Conservation (phyloP, 1,140 invertebrate genomes). For the Zeugodacus cucurbitae region DNA sequence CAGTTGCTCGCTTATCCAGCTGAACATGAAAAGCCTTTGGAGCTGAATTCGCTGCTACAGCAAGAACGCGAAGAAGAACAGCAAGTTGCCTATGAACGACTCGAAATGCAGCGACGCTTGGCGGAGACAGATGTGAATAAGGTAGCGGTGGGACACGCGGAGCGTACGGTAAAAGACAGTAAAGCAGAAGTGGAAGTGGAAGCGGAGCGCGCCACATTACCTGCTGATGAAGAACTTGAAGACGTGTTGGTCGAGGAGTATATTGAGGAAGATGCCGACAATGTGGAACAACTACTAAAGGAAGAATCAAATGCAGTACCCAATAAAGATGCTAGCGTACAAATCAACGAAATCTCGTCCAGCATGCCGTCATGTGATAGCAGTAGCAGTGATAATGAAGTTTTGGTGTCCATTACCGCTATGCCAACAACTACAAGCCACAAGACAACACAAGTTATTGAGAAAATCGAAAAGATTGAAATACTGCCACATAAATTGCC, state of each 20-base stretch:
- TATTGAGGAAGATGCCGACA: slow-evolving; percentile 40
- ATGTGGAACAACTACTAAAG: neutral
- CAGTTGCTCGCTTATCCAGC: neutral
- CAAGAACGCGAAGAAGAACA: slow-evolving; percentile 61
- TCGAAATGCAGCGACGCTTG: slow-evolving; percentile 38
- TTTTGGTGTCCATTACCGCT: neutral
- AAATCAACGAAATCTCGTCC: slow-evolving; percentile 73
- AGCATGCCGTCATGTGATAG: slow-evolving; percentile 49
- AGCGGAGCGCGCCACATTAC: neutral
- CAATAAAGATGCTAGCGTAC: slow-evolving; percentile 67
- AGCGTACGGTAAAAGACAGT: slow-evolving; percentile 40
- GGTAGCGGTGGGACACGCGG: slow-evolving; percentile 43
- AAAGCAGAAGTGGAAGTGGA: neutral
- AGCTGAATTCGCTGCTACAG: slow-evolving; percentile 59
- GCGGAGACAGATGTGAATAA: neutral
- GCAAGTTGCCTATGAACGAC: slow-evolving; percentile 56
- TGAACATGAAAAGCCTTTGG: slow-evolving; percentile 49
- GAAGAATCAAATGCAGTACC: neutral
- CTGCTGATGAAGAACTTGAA: neutral
- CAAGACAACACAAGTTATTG: neutral
- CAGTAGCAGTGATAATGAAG: neutral
- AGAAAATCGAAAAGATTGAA: slow-evolving; percentile 44
- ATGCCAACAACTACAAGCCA: neutral
- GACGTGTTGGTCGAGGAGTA: slow-evolving; percentile 21
- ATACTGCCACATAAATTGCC: slow-evolving; percentile 10